Base-by-base conservation (phyloP, 2,888 invertebrate genomes). In the Chymomyza caudatula region DNA sequence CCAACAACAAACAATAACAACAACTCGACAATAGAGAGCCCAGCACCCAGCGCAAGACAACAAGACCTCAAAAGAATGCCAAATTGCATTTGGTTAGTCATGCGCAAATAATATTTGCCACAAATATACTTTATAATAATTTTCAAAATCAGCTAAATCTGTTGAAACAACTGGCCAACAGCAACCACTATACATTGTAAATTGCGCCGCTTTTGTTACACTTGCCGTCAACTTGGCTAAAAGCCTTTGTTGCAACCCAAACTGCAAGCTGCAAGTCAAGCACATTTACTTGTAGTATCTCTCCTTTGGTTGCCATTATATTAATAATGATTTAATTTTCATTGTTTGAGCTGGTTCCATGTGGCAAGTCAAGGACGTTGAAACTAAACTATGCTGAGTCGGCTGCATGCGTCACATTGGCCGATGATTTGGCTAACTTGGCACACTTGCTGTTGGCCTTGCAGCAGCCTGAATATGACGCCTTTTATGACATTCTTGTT, bases 71-170 rank as follows among this genome's bases (percentile, higher is more conserved):
- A 68, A 83, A 84, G 83, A 70, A 83, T 79, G 82, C 85, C 69
- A 71, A 86, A 86, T 85, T 86, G 87, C 82, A 83, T 79, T 85
- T 83, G 87, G 75, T 83, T 85, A 83, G 87, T 83, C 82, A 83
- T 86, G 82, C 82, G 87, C 80, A 67, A 85, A 73, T 74, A 81
- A 76, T 71, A 37, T 37, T 37, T 37, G 29, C 29, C 29, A 37
- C 29, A 37, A 37, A 37, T 37, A 11, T 11, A 37, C 11, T 37
- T 37, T 37, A 37, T 29, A 53, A 53, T 22, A 17, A 15, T 29
- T 17, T n/a, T 13, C 29, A 49, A 59, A 37, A 53, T 22, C 22
- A 19, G 6, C 11, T 8, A 59, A 59, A 59, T 47, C 25, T 15
- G 23, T 22, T 22, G 51, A 19, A 59, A 25, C 19, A 20, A 13